A percentile compares a stretch with the other conserved stretches of the same genome.
Conservation (phyloP, 2,113 vertebrate species). For the Oxyura jamaicensis region DNA sequence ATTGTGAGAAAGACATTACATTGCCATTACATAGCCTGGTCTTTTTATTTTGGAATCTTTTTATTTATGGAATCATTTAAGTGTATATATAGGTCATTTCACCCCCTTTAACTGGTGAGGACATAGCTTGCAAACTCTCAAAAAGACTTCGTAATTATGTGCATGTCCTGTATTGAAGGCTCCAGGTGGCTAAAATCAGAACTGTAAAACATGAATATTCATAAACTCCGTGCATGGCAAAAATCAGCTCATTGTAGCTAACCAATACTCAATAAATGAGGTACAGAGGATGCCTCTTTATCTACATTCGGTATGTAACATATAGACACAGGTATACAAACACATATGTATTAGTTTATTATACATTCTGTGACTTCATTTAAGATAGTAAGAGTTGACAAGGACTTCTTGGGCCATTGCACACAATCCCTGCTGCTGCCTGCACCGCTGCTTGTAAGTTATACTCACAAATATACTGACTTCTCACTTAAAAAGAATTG, state of each 20-base stretch:
- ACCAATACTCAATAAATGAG: not conserved
- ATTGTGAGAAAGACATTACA: not conserved
- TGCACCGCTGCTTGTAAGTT: not conserved
- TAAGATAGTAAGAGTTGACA: fast-evolving
- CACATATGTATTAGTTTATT: fast-evolving
- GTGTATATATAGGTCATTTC: constrained; percentile 15
- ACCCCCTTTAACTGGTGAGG: constrained; percentile 42
- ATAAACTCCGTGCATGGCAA: constrained; percentile 32
- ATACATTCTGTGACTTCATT: not conserved
- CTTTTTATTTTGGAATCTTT: no score
- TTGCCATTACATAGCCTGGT: constrained; percentile 3
- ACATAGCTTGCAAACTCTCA: constrained; percentile 25
- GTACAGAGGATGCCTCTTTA: not conserved
- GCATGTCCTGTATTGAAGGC: constrained; percentile 56
- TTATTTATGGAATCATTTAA: not conserved
- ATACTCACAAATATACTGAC: not conserved
- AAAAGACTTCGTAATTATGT: constrained; percentile 55
- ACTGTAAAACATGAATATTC: constrained; percentile 17
- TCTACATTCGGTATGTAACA: not conserved
- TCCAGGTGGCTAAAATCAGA: constrained; percentile 68
- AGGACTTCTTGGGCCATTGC: not conserved
- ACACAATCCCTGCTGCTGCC: not conserved
- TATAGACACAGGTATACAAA: not conserved
- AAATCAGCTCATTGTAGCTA: not conserved
- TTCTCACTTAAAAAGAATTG: not conserved